phyloP scores from a whole-genome alignment of 2,888 invertebrate genomes.

The Dermolepida albohirtum region DNA sequence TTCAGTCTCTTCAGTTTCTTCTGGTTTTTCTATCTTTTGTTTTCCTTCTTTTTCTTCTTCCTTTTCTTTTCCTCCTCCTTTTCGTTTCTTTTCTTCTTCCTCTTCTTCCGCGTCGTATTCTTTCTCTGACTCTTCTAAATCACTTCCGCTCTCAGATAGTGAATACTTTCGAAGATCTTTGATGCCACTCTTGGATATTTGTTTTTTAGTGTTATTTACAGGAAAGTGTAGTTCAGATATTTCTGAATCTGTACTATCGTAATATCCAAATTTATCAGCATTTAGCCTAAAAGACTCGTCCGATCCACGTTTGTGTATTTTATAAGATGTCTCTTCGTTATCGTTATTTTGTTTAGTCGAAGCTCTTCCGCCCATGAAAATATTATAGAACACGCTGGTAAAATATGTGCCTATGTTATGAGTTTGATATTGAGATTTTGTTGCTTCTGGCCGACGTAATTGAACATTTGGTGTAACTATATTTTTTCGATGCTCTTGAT shows the following conservation, averaged over 20 bases:
- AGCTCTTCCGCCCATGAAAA: constrained; percentile 43
- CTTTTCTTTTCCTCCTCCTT: background rate
- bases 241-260: constrained; percentile 46
- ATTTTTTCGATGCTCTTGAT: constrained; percentile 27
- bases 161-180: background rate
- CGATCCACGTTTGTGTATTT: constrained; percentile 12
- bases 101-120: background rate
- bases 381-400: constrained; percentile 26
- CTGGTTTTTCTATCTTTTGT: background rate
- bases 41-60: background rate
- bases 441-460: constrained; percentile 10
- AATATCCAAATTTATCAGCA: constrained; percentile 40
- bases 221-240: constrained; percentile 41
- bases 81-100: background rate
- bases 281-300: constrained; percentile 29
- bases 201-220: background rate
- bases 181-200: background rate
- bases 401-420: constrained; percentile 27
- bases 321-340: constrained; percentile 14
- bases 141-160: background rate
- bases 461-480: constrained; percentile 30
- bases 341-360: constrained; percentile 18
- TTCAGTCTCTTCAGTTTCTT: background rate
- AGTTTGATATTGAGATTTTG: constrained; percentile 36
- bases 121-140: background rate